Evolutionary conservation across 2,797 vertebrate genomes (phyloP).

Genomic region (Odontamblyopus rebecca): DNA sequence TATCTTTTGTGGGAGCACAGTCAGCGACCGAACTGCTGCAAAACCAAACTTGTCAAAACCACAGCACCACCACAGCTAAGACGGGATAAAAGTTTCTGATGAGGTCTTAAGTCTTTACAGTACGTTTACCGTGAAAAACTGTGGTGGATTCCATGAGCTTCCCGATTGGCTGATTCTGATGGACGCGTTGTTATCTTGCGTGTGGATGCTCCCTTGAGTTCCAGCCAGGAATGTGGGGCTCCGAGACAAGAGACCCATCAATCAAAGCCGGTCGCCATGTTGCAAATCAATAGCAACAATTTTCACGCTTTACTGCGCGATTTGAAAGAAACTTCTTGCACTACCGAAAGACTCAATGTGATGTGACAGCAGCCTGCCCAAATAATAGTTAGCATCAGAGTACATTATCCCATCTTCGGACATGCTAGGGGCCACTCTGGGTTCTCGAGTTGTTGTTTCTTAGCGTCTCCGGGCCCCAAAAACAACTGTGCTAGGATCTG

Average conservation of each 20-base stretch:
- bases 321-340: conserved; percentile 30
- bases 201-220: conserved; percentile 47
- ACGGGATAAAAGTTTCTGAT: conserved; percentile 59
- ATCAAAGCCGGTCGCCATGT: conserved; percentile 39
- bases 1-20: too few species aligned
- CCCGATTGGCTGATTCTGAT: conserved; percentile 39
- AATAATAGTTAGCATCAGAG: conserved; percentile 52
- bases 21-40: too few species aligned
- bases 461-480: conserved; percentile 51
- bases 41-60: conserved; percentile 1
- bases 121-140: conserved; percentile 37
- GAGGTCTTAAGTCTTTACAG: conserved; percentile 37
- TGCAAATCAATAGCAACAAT: conserved; percentile 51
- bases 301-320: conserved; percentile 39
- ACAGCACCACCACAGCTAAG: conserved; percentile 24
- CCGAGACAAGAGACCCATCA: conserved; percentile 52
- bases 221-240: conserved; percentile 58
- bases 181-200: conserved; percentile 48
- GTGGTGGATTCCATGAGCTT: not conserved
- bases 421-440: conserved; percentile 12
- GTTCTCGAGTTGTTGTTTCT: conserved; percentile 49
- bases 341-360: conserved; percentile 37
- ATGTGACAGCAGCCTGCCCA: conserved; percentile 41
- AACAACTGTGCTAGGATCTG: conserved; percentile 56
- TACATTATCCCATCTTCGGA: conserved; percentile 42